phyloP scores from a whole-genome alignment of 2,888 invertebrate genomes.

The Lamellibrachia columna region DNA sequence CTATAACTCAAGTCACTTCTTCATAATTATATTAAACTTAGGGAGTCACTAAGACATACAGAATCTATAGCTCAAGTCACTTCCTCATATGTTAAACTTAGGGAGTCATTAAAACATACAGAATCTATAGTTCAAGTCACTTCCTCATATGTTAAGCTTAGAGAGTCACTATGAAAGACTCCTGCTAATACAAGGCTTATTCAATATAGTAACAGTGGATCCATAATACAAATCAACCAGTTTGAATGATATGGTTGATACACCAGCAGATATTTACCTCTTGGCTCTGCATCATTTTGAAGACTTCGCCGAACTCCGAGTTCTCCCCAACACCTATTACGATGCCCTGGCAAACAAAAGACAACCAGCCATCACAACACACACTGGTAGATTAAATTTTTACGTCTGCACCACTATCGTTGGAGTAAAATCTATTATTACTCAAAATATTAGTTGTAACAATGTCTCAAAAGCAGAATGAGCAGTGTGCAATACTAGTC shows the following conservation, averaged over 20 bases:
- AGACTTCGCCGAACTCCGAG: constrained; percentile 98
- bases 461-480: not conserved
- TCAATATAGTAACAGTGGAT: too few species aligned
- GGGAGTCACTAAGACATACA: not conserved
- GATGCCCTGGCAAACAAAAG: constrained; percentile 77
- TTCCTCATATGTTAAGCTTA: not conserved
- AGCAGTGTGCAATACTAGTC: not conserved
- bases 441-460: not conserved
- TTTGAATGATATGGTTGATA: not conserved
- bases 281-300: constrained; percentile 99
- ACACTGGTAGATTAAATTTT: not conserved
- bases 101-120: not conserved
- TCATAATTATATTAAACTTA: too few species aligned
- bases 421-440: not conserved
- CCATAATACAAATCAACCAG: too few species aligned
- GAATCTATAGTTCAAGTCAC: not conserved
- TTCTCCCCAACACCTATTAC: constrained; percentile 96
- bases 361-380: not conserved
- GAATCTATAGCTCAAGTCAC: not conserved
- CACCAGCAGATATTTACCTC: constrained; percentile 70
- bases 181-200: too few species aligned
- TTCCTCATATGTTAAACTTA: not conserved
- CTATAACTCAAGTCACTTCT: not conserved
- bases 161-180: too few species aligned
- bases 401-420: too few species aligned